A percentile compares a stretch with the other conserved stretches of the same genome.
These are phyloP conservation scores for Octomys mimax DNA, from an alignment of 2,797 vertebrate genomes.

Conservation along the genomic window DNA sequence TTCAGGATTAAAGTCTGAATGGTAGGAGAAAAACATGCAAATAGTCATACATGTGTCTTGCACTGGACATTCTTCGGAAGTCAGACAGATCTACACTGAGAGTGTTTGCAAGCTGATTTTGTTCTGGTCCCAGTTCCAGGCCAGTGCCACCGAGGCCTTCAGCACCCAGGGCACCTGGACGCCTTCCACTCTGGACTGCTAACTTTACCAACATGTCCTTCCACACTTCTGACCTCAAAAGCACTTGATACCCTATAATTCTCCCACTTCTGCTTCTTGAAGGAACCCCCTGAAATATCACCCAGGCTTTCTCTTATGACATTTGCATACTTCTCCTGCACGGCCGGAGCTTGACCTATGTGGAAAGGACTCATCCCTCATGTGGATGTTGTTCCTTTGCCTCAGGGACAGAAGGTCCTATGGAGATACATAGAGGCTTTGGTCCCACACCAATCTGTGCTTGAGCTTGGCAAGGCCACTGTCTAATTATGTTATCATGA, in stretches of 20 bases:
- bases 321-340: no score
- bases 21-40: neutral
- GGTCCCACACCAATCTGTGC: neutral
- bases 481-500: neutral
- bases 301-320: neutral
- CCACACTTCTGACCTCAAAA: neutral
- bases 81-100: neutral
- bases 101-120: neutral
- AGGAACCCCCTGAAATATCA: neutral
- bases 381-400: neutral
- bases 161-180: neutral
- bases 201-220: neutral
- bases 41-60: neutral
- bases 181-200: no score
- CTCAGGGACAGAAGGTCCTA: neutral
- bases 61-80: neutral
- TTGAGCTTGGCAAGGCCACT: neutral
- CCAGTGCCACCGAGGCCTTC: no score
- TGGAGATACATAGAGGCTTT: neutral
- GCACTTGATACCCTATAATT: neutral
- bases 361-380: neutral
- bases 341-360: fast-evolving
- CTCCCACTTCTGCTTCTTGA: neutral
- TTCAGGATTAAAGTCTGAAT: conserved; percentile 40
- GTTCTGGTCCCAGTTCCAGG: neutral